Percentiles rank a stretch among this genome's conserved stretches.
Evolutionary conservation across 53 echinoderm and acorn worm species (phyloP).

Genomic region (Echinarachnius parma): DNA sequence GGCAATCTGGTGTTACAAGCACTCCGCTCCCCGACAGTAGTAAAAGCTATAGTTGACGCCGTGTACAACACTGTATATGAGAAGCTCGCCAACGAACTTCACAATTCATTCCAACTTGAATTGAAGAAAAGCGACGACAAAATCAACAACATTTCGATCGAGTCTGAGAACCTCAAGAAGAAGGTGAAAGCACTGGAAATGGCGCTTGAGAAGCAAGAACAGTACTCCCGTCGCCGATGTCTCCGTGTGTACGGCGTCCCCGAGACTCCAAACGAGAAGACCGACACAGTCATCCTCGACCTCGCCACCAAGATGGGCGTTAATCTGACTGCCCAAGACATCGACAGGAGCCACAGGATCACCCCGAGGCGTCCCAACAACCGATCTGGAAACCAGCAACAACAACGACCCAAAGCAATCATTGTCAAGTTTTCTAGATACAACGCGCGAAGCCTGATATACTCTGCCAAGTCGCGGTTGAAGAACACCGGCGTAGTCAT

Average conservation of each 20-base stretch:
- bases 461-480: slow-evolving; percentile 9
- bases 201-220: slow-evolving; percentile 9
- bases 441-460: slow-evolving; percentile 1
- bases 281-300: slow-evolving; percentile 9
- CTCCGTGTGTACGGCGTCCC: slow-evolving; percentile 19
- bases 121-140: slow-evolving; percentile 4
- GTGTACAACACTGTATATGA: slow-evolving; percentile 16
- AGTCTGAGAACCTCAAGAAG: background rate
- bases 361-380: background rate
- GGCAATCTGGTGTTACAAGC: background rate
- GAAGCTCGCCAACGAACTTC: slow-evolving; percentile 27
- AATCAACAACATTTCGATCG: background rate
- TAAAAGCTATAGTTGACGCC: slow-evolving; percentile 25
- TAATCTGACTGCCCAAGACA: background rate
- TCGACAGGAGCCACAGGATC: slow-evolving; percentile 23
- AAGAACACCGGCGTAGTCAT: slow-evolving; percentile 11
- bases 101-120: slow-evolving; percentile 8
- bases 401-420: slow-evolving; percentile 11
- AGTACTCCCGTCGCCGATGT: slow-evolving; percentile 20
- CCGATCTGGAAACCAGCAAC: background rate
- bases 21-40: background rate
- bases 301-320: slow-evolving; percentile 11
- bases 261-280: slow-evolving; percentile 13
- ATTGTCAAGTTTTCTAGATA: slow-evolving; percentile 29
- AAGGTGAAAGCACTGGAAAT: background rate